phyloP scores from a whole-genome alignment of 2,797 vertebrate species.

The Yasuhikotakia modesta region DNA sequence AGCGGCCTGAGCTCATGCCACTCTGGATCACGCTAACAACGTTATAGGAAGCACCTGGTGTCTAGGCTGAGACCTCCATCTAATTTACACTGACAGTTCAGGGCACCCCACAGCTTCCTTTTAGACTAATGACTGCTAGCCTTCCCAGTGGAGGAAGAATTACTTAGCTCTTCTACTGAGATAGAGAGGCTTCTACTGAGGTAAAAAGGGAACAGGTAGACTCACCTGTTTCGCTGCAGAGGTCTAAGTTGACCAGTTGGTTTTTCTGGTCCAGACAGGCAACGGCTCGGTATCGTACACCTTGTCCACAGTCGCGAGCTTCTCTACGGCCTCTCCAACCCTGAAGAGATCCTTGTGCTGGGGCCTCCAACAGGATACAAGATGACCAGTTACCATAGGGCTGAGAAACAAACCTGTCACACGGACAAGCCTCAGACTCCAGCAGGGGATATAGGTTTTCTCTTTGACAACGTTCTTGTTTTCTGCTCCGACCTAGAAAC shows the following conservation, averaged over 20 bases:
- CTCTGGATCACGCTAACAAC: slow-evolving; percentile 13
- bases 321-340: slow-evolving; percentile 67
- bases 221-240: slow-evolving; percentile 87
- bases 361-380: slow-evolving; percentile 80
- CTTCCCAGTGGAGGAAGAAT: slow-evolving; percentile 40
- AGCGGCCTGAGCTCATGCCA: slow-evolving; percentile 4
- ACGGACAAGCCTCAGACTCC: slow-evolving; percentile 85
- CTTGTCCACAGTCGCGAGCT: slow-evolving; percentile 83
- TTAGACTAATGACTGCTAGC: slow-evolving; percentile 65
- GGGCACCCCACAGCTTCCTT: slow-evolving; percentile 58
- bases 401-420: slow-evolving; percentile 80
- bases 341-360: slow-evolving; percentile 56
- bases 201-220: background rate
- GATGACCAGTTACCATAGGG: slow-evolving; percentile 92
- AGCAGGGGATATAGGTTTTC: slow-evolving; percentile 81
- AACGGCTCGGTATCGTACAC: slow-evolving; percentile 81
- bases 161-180: slow-evolving; percentile 20
- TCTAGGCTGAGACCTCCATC: slow-evolving; percentile 57
- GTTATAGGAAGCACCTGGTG: slow-evolving; percentile 24
- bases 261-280: slow-evolving; percentile 83
- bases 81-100: slow-evolving; percentile 60
- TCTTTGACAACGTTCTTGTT: slow-evolving; percentile 83
- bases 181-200: background rate
- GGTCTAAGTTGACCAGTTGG: slow-evolving; percentile 77
- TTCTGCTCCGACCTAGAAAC: slow-evolving; percentile 27